A percentile compares a stretch with the other conserved stretches of the same genome.
Conservation (phyloP, 2,888 invertebrate genomes). For the Empis livida region DNA sequence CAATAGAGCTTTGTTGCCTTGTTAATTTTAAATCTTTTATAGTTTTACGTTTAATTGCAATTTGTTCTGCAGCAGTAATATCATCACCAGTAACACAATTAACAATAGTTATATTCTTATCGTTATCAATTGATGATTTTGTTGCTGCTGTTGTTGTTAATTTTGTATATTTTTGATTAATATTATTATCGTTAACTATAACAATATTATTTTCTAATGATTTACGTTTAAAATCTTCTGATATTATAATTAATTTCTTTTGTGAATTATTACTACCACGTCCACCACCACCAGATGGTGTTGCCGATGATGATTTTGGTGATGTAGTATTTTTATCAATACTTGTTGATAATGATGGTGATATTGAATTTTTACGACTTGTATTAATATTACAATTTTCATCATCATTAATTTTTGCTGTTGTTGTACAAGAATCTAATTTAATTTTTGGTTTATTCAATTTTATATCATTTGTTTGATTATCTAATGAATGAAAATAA, state of each 20-base stretch:
- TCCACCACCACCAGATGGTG: background rate
- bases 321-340: background rate
- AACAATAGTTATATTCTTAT: background rate
- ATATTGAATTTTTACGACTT: constrained; percentile 3
- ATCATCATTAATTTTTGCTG: background rate
- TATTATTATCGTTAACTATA: constrained; percentile 8
- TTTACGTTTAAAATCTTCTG: constrained; percentile 14
- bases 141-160: background rate
- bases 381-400: background rate
- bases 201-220: constrained; percentile 13
- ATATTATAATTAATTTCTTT: constrained; percentile 13
- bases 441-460: background rate
- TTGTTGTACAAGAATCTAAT: background rate
- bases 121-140: background rate
- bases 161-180: background rate
- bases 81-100: background rate
- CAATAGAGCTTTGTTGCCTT: constrained; percentile 12
- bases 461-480: background rate
- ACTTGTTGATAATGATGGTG: constrained; percentile 4
- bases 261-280: background rate
- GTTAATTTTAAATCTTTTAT: constrained; percentile 10
- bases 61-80: background rate
- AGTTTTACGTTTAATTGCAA: constrained; percentile 6
- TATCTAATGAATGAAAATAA: no score
- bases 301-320: background rate